Conservation (phyloP, 2,888 invertebrate genomes). For the Coenonympha glycerion region DNA sequence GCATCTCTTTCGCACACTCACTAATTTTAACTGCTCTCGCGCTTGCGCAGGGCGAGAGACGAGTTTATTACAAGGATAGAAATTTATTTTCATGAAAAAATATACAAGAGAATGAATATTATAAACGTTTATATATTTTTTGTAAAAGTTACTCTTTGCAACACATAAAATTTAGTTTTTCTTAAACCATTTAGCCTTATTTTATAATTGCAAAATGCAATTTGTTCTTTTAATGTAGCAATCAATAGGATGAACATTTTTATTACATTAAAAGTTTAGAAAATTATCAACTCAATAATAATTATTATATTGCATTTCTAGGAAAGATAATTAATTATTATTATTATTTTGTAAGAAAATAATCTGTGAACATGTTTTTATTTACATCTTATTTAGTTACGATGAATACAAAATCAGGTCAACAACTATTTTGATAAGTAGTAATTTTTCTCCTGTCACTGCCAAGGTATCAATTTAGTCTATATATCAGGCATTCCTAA, state of each 20-base stretch:
- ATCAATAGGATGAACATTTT: constrained; percentile 13
- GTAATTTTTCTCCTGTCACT: constrained; percentile 50
- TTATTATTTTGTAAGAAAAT: constrained; percentile 17
- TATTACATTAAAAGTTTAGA: constrained; percentile 33
- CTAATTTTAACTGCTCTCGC: background rate
- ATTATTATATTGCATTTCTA: constrained; percentile 29
- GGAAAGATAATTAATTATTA: constrained; percentile 16
- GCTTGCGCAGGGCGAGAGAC: background rate
- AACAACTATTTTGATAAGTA: constrained; percentile 24
- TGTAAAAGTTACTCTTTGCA: constrained; percentile 47
- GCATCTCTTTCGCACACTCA: background rate
- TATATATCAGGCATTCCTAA: constrained; percentile 55
- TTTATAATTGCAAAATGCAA: constrained; percentile 46
- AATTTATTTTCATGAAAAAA: constrained; percentile 54
- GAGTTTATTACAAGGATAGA: constrained; percentile 57
- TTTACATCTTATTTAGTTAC: background rate
- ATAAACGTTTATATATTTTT: constrained; percentile 49
- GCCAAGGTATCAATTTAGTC: constrained; percentile 52
- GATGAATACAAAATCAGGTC: constrained; percentile 19
- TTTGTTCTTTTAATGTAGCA: constrained; percentile 60
- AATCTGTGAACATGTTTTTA: constrained; percentile 7
- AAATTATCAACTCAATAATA: constrained; percentile 34
- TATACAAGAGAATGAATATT: constrained; percentile 43
- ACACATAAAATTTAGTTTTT: constrained; percentile 63
- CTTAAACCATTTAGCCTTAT: constrained; percentile 45